A percentile compares a stretch with the other conserved stretches of the same genome.
Conservation (phyloP, 2,113 vertebrate species). For the Carettochelys insculpta region DNA sequence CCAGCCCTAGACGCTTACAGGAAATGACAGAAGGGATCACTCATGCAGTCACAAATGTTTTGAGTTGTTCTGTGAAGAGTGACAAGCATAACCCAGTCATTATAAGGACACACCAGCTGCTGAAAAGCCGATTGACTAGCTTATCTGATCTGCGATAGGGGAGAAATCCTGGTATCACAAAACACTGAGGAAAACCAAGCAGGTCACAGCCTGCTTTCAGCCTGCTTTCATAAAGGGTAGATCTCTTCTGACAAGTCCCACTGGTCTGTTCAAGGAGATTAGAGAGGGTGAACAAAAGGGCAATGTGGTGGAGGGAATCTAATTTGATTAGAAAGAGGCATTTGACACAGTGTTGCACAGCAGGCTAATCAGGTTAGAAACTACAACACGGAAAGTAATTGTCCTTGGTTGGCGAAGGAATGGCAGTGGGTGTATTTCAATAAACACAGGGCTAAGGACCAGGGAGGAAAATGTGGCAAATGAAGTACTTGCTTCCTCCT, state of each 20-base stretch:
- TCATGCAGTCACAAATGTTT: neutral
- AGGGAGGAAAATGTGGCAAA: neutral
- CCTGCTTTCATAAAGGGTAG: constrained; percentile 23
- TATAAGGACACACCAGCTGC: neutral
- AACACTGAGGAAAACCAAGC: neutral
- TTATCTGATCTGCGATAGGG: neutral
- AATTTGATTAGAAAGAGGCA: constrained; percentile 19
- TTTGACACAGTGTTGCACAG: constrained; percentile 7
- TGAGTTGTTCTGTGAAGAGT: neutral
- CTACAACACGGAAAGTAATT: neutral
- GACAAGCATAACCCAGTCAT: neutral
- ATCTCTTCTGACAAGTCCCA: constrained; percentile 22
- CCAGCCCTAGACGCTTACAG: neutral
- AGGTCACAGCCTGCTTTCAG: constrained; percentile 27
- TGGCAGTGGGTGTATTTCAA: neutral
- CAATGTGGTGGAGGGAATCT: constrained; percentile 1
- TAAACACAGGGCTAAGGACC: neutral
- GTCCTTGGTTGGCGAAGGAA: neutral
- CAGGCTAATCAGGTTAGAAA: constrained; percentile 20
- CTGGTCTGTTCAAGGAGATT: constrained; percentile 16
- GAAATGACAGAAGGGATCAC: neutral
- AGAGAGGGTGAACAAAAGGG: neutral
- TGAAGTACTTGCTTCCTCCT: neutral
- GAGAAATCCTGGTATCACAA: constrained; percentile 5
- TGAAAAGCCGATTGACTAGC: neutral